Percentiles rank a stretch among this genome's conserved stretches.
These are phyloP conservation scores for Mareca strepera DNA, from an alignment of 2,797 vertebrate species.

Conservation along the genomic window DNA sequence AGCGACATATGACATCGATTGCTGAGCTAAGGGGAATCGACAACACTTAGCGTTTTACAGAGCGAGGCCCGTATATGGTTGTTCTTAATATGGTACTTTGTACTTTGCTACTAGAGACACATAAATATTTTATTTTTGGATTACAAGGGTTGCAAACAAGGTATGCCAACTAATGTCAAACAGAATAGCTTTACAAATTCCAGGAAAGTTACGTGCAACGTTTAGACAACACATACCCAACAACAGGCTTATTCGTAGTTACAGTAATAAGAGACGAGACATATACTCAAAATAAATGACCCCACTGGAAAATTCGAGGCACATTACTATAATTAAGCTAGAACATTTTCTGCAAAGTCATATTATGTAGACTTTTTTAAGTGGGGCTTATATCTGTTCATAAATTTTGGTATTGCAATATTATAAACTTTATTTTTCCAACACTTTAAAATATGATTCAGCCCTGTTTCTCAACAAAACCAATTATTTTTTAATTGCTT, in stretches of 20 bases:
- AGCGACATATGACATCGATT: background rate
- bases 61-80: slow-evolving; percentile 52
- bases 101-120: slow-evolving; percentile 65
- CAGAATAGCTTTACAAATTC: slow-evolving; percentile 71
- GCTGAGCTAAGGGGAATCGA: background rate
- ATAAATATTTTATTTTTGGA: slow-evolving; percentile 74
- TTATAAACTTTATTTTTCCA: background rate
- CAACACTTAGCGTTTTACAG: background rate
- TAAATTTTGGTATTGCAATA: background rate
- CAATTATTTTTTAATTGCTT: background rate
- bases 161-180: slow-evolving; percentile 72
- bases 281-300: slow-evolving; percentile 70
- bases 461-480: background rate
- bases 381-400: background rate
- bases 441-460: background rate
- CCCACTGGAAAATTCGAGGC: slow-evolving; percentile 63
- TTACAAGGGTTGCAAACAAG: slow-evolving; percentile 68
- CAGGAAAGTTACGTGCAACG: slow-evolving; percentile 59
- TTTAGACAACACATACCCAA: slow-evolving; percentile 69
- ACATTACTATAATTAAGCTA: slow-evolving; percentile 70
- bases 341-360: slow-evolving; percentile 59
- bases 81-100: slow-evolving; percentile 62
- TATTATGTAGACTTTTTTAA: slow-evolving; percentile 42
- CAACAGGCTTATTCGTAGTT: slow-evolving; percentile 61
- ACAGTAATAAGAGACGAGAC: slow-evolving; percentile 65